These are phyloP conservation scores for Paraplagusia blochii DNA, from an alignment of 2,113 vertebrate genomes.

Conservation along the genomic window DNA sequence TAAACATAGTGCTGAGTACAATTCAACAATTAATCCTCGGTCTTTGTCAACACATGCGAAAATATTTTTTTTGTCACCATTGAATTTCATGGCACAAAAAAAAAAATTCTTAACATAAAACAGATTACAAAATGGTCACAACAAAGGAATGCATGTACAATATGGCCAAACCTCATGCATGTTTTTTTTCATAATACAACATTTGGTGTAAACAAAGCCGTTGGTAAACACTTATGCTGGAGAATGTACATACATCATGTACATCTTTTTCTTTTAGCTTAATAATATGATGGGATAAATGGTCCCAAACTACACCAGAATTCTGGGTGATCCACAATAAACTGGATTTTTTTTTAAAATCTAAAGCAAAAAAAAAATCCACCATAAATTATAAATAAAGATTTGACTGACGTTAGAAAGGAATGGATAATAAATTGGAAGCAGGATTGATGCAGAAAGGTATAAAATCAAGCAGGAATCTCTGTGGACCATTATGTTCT, in stretches of 20 bases:
- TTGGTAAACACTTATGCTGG: constrained; percentile 45
- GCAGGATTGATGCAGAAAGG: constrained; percentile 4
- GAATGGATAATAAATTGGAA: constrained; percentile 53
- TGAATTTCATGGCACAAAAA: constrained; percentile 30
- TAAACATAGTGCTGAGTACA: constrained; percentile 9
- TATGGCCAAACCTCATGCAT: constrained; percentile 36
- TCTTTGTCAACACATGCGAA: constrained; percentile 11
- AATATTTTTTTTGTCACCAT: constrained; percentile 7
- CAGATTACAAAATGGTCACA: constrained; percentile 47
- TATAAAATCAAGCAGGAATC: constrained; percentile 8
- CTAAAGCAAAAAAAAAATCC: too few species aligned
- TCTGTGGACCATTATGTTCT: too few species aligned
- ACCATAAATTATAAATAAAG: too few species aligned
- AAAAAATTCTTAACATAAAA: constrained; percentile 28
- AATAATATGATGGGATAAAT: constrained; percentile 24
- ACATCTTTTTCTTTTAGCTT: not conserved
- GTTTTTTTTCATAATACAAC: constrained; percentile 19
- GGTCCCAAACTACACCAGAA: constrained; percentile 53
- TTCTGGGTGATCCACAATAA: constrained; percentile 1
- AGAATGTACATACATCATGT: constrained; percentile 21
- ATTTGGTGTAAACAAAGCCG: constrained; percentile 31
- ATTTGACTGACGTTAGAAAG: constrained; percentile 32
- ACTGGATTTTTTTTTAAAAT: too few species aligned
- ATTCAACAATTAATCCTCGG: constrained; percentile 9
- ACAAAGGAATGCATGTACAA: constrained; percentile 61